Percentiles rank a stretch among this genome's conserved stretches.
These are phyloP conservation scores for Andrena bicolor DNA, from an alignment of 2,888 invertebrate genomes.

Conservation along the genomic window DNA sequence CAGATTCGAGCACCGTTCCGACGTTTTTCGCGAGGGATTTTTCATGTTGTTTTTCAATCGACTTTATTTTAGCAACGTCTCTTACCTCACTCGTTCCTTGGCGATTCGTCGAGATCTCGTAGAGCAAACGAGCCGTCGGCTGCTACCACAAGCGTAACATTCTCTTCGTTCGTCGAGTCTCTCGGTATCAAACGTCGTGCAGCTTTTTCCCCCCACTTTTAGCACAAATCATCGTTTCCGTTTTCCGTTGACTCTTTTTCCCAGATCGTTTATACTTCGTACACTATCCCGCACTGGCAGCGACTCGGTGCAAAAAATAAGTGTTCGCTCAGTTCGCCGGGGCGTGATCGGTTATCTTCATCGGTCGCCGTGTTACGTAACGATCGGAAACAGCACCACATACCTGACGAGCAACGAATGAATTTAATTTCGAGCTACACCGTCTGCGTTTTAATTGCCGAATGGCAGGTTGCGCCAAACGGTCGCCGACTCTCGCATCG, in stretches of 20 bases:
- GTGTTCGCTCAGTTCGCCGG: constrained; percentile 27
- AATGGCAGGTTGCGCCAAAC: not conserved
- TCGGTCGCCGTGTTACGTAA: constrained; percentile 43
- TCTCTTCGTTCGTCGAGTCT: constrained; percentile 41
- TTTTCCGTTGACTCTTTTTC: not conserved
- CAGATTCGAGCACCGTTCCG: constrained; percentile 3
- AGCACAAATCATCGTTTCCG: constrained; percentile 51
- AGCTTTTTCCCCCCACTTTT: constrained; percentile 54
- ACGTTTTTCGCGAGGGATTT: constrained; percentile 3
- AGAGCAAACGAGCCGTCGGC: constrained; percentile 56
- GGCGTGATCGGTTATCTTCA: constrained; percentile 25
- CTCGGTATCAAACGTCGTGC: constrained; percentile 1
- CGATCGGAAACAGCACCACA: constrained; percentile 53
- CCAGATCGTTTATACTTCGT: not conserved
- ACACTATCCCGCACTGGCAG: constrained; percentile 60
- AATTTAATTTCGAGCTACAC: constrained; percentile 45
- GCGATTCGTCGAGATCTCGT: constrained; percentile 45
- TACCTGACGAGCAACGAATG: constrained; percentile 18
- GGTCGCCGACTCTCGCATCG: constrained; percentile 1
- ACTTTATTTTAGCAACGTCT: constrained; percentile 49
- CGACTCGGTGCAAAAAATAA: constrained; percentile 21
- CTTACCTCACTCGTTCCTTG: constrained; percentile 67
- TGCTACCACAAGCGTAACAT: constrained; percentile 50
- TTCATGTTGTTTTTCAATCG: constrained; percentile 10
- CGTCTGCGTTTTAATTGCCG: constrained; percentile 26